Base-by-base conservation (phyloP, 2,888 invertebrate genomes). In the Polyommatus icarus region DNA sequence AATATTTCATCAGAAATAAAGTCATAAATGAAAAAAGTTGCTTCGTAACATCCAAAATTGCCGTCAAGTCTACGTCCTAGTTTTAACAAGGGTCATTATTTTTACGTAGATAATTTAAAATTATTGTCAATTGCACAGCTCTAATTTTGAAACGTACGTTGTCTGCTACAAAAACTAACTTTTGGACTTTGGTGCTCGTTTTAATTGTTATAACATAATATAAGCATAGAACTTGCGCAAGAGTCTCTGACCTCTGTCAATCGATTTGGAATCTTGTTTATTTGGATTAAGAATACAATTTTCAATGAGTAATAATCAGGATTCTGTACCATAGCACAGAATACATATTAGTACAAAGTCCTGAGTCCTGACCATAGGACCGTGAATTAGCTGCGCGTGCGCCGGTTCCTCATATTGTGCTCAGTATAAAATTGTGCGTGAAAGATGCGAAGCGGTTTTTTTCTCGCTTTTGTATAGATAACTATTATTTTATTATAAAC, bases 351-450 rank as follows among this genome's bases (percentile, higher is more conserved):
- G 24, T 24, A 24, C 24, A 24, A 24, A 24, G 24, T 24, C 24
- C 24, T 24, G 24, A 24, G 24, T 24, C 24, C 24, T 24, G 24
- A 24, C 24, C 24, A 24, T 10, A 10, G 59, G 10, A 24, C 61
- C n/a, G 24, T 20, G 57, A 50, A 40, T 54, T 54, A 18, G 54
- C 54, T 57, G 57, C n/a, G 61, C 61, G 8, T 20, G 61, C 61
- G 61, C 61, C 61, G 24, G 40, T 40, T 8, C 1, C 10, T 4
- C 24, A n/a, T 54, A n/a, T n/a, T n/a, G 54, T 54, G n/a, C 57
- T 57, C 57, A 61, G 61, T 61, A 61, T 61, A 61, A 61, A 61
- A 61, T 24, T 20, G 61, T 59, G 10, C 24, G 61, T 61, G 8
- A 24, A 12, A 20, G 59, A 59, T 20, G 59, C 24, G 20, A 10